phyloP scores from a whole-genome alignment of 2,888 invertebrate genomes.

The Sesia apiformis region DNA sequence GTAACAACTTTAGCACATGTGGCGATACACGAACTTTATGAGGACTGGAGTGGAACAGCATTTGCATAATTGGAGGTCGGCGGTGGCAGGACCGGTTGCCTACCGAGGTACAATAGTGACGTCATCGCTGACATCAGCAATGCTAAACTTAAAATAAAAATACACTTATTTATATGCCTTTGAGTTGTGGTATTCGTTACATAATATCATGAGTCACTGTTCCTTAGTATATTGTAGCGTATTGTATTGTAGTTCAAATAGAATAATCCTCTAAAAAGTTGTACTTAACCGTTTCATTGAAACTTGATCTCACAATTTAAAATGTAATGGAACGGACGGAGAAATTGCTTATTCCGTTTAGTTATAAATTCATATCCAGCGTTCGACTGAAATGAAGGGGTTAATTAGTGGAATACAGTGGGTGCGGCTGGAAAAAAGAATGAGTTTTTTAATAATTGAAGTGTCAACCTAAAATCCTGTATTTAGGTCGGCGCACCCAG shows the following conservation, averaged over 20 bases:
- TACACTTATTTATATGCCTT: neutral
- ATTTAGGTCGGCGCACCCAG: slow-evolving; percentile 50
- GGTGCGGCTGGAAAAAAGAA: neutral
- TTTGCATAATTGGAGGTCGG: slow-evolving; percentile 67
- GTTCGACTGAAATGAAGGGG: neutral
- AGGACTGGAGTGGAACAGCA: slow-evolving; percentile 38
- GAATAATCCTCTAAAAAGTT: no score
- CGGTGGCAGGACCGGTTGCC: slow-evolving; percentile 29
- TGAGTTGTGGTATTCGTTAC: neutral
- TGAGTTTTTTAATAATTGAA: slow-evolving; percentile 32
- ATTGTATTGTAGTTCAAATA: no score
- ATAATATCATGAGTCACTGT: neutral
- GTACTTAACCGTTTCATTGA: no score
- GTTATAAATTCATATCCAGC: no score
- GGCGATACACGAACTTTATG: slow-evolving; percentile 21
- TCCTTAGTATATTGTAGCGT: neutral
- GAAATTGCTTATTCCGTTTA: no score
- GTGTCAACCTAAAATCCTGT: slow-evolving; percentile 29
- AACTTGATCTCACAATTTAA: no score
- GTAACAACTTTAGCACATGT: slow-evolving; percentile 4
- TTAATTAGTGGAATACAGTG: neutral
- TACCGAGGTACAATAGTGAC: slow-evolving; percentile 35
- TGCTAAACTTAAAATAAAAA: neutral
- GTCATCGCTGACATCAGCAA: slow-evolving; percentile 27
- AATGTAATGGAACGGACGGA: no score